These are phyloP conservation scores for Chamaetylas fuelleborni DNA, from an alignment of 2,113 vertebrate species.

Conservation along the genomic window DNA sequence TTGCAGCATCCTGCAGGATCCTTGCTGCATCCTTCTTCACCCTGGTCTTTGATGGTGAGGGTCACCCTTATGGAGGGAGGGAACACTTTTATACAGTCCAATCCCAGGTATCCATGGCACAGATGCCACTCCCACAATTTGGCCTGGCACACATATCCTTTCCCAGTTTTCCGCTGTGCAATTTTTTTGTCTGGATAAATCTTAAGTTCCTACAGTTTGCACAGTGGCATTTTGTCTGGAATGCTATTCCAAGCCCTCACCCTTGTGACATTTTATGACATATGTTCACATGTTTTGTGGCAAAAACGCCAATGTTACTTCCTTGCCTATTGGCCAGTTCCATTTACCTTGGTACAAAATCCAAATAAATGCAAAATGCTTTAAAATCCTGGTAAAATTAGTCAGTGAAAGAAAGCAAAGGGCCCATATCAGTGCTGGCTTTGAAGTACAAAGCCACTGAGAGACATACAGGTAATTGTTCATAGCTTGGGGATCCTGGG, in stretches of 20 bases:
- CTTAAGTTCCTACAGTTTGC: background rate
- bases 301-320: background rate
- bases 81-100: background rate
- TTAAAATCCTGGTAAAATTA: background rate
- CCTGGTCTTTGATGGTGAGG: background rate
- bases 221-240: background rate
- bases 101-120: background rate
- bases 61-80: background rate
- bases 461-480: background rate
- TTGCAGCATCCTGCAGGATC: background rate
- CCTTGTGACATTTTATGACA: background rate
- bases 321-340: background rate
- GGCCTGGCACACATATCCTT: background rate
- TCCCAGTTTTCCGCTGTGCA: background rate
- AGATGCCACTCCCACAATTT: background rate
- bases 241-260: background rate
- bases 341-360: background rate
- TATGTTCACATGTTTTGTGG: background rate
- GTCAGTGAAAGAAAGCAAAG: background rate
- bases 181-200: background rate
- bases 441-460: background rate
- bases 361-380: background rate
- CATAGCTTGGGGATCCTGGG: background rate
- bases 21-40: background rate
- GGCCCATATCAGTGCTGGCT: background rate